Evolutionary conservation across 2,888 invertebrate genomes (phyloP), one percentile per base, ranked within the genome.

Genomic region (Synanthedon tipuliformis): DNA sequence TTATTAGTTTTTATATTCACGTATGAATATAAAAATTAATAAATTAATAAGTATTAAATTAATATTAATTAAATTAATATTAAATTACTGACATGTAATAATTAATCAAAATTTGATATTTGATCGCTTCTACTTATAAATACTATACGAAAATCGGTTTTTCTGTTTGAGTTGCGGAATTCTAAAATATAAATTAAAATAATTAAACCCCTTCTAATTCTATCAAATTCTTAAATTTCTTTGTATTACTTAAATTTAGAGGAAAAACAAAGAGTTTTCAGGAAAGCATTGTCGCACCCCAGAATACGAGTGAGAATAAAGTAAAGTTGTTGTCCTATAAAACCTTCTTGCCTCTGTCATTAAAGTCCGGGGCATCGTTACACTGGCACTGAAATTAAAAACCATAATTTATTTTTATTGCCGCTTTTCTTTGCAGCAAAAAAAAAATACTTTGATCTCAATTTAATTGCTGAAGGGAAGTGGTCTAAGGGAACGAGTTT

Each of bases 391-490:
- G 65, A 77, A 80, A 82, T 81, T 82, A 81, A 82, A 81, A 81
- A 75, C 74, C 75, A 80, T 81, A 78, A 81, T 79, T 81, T 81
- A 79, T 77, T 76, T 81, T 79, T 78, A 81, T 78, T 71, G 73
- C 75, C 63, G 66, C 64, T 64, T 66, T 68, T 67, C 68, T 62
- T 64, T 65, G 66, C 62, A 61, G 65, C 59, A 65, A 70, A 66
- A 64, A 66, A 64, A 64, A 68, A 68, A 67, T 63, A 62, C 69
- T 68, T 66, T 77, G 76, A 81, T 80, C 74, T 73, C 65, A 61
- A 69, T 80, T 80, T 78, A 79, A 80, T 78, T 77, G 77, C 65
- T 63, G 68, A 68, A 62, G 69, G 68, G 69, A 73, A 55, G 65
- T 64, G 64, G 57, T 61, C 62, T 63, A 59, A 61, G 61, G 65